Evolutionary conservation across 2,888 invertebrate species (phyloP), one percentile per base, ranked within the genome.

Genomic region (Meloe dianella): DNA sequence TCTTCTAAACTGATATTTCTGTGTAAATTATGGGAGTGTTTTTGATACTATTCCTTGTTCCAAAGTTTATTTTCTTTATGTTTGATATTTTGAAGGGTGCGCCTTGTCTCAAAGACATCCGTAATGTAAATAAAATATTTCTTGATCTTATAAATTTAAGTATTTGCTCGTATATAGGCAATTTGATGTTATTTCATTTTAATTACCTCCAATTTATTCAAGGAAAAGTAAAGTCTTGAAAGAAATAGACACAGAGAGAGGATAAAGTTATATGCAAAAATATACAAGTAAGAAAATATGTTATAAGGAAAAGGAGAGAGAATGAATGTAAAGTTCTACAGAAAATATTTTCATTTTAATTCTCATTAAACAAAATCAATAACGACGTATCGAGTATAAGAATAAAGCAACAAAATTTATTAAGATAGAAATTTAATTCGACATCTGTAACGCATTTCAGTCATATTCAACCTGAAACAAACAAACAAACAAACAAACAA

Each of bases 321-420:
- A 67, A 64, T 56, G 57, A 67, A 56, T 61, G 10, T 27, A 20
- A 41, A 57, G 57, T 51, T 20, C 54, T 47, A 47, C 65, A 64
- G 70, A 72, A 72, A 70, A 66, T 70, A 68, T 70, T 70, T 73
- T 70, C 70, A 69, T 69, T 71, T 73, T 73, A 70, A 73, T 71
- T 73, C 70, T 71, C 73, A 73, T 73, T 73, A 71, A 73, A 70
- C 66, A 62, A 65, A 71, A 73, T 73, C 73, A 66, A 73, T 73
- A 71, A 64, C 66, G 63, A 64, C 66, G 63, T 66, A 70, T 70
- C 58, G 70, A 67, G 64, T 69, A 65, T 57, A 27, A 57, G 61
- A 63, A 68, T 66, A 66, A 63, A 69, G 63, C 64, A 63, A 67
- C 65, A 67, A 68, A 71, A 63, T 66, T 66, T 63, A 63, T 63